phyloP scores from a whole-genome alignment of 2,888 invertebrate genomes.

The Drosophila gaucha region DNA sequence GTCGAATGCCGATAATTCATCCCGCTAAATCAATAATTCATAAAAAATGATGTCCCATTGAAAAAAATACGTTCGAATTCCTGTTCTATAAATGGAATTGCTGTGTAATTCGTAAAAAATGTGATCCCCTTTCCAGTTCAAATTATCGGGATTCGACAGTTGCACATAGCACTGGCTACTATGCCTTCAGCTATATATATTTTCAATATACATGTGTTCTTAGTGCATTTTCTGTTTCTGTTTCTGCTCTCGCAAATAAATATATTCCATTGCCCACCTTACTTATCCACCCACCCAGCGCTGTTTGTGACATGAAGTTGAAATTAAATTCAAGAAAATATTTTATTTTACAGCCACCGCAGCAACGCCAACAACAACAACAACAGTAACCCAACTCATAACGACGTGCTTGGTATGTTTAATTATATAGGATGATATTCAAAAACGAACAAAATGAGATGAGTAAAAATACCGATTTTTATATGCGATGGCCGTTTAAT shows the following conservation, averaged over 20 bases:
- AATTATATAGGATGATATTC: constrained; percentile 80
- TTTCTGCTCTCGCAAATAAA: constrained; percentile 7
- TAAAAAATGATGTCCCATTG: too few relatives aligned
- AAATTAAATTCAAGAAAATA: constrained; percentile 71
- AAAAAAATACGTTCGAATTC: too few relatives aligned
- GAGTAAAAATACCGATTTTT: constrained; percentile 69
- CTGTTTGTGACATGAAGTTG: constrained; percentile 77
- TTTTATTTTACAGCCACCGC: constrained; percentile 32
- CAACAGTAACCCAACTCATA: constrained; percentile 47
- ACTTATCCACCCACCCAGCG: constrained; percentile 41
- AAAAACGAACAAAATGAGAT: constrained; percentile 59
- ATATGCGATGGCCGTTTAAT: constrained; percentile 72
- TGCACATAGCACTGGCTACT: too few relatives aligned
- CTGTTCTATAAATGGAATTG: too few relatives aligned
- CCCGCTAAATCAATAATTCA: too few relatives aligned
- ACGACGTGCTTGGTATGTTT: constrained; percentile 74
- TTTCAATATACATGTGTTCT: neutral
- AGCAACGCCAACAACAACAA: constrained; percentile 16
- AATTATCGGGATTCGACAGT: too few relatives aligned
- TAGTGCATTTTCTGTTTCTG: neutral
- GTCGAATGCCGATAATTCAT: too few relatives aligned
- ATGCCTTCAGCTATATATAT: neutral
- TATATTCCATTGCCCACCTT: constrained; percentile 13
- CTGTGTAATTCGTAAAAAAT: too few relatives aligned
- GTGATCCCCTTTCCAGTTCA: too few relatives aligned